Percentiles rank a stretch among this genome's conserved stretches.
These are phyloP conservation scores for Ligdia adustata DNA, from an alignment of 2,888 invertebrate species.

Conservation along the genomic window DNA sequence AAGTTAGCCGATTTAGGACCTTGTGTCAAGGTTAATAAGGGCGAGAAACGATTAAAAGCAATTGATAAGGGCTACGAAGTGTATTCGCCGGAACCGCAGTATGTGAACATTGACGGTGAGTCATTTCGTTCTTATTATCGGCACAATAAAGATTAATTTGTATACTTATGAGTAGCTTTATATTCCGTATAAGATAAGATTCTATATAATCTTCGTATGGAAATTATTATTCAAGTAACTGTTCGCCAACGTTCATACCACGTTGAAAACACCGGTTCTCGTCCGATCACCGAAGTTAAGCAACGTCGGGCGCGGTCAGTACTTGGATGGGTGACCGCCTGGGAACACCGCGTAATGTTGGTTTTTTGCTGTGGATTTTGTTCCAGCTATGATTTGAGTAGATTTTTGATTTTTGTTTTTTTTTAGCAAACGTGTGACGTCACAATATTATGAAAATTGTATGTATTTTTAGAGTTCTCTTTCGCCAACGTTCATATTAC, in stretches of 20 bases:
- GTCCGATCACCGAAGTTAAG: slow-evolving; percentile 77
- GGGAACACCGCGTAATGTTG: slow-evolving; percentile 61
- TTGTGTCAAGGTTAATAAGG: slow-evolving; percentile 50
- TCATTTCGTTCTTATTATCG: background rate
- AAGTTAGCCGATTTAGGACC: slow-evolving; percentile 74
- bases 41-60: slow-evolving; percentile 26
- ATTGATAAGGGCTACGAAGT: slow-evolving; percentile 50
- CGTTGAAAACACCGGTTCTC: slow-evolving; percentile 73
- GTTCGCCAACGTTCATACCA: slow-evolving; percentile 68
- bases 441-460: no score
- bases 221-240: no score
- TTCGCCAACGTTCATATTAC: slow-evolving; percentile 43
- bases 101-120: slow-evolving; percentile 73
- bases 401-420: no score
- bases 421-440: no score
- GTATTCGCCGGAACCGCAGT: slow-evolving; percentile 71
- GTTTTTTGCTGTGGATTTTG: slow-evolving; percentile 54
- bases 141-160: background rate
- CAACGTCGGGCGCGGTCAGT: slow-evolving; percentile 73
- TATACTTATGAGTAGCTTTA: no score
- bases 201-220: no score
- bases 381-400: no score
- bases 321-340: slow-evolving; percentile 78
- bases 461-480: background rate
- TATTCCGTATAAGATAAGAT: no score